Evolutionary conservation across 1,140 invertebrate species (phyloP), one percentile per base, ranked within the genome.

Genomic region (Nasonia longicornis): DNA sequence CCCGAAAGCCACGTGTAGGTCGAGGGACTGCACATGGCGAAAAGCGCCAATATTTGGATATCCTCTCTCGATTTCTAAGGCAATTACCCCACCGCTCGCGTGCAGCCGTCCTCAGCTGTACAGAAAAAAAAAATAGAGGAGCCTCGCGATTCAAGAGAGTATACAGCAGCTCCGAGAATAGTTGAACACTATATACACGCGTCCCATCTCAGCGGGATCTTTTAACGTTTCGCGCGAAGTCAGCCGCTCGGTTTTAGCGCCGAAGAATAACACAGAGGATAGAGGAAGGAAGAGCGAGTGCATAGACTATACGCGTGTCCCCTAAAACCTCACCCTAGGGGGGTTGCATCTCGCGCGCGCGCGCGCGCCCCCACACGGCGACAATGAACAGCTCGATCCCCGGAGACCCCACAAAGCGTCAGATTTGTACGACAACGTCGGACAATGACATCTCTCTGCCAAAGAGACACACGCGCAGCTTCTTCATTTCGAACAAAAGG

Each of bases 381-480:
- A 87, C 85, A 87, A 87, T 87, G 84, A 87, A 83, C 22, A 52
- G 45, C 22, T 16, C 42, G 6, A 70, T 58, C 12, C 26, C 29
- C 2, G 1, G 26, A 35, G 67, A 71, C 67, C 67, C 80, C 78
- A 87, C 84, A 87, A 86, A 83, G 75, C 80, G 79, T 66, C 75
- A 84, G 84, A 87, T 87, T 87, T 87, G 86, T 85, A 82, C 85
- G 31, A 80, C 14, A 58, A 58, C 52, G n/a, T 58, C 20, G 52
- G 2, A 58, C 52, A 58, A 58, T 58, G 52, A 58, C 52, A 58
- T 16, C 52, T 58, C 16, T 16, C 20, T 16, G 52, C 52, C 8
- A 12, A n/a, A 20, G 20, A 58, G 52, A 58, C 20, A 42, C 38
- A 11, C 38, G 10, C 38, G 8, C 7, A 42, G 38, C 38, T 83